Percentiles rank a stretch among this genome's conserved stretches.
Evolutionary conservation across 2,113 vertebrate genomes (phyloP).

Genomic region (Triplophysa rosa): DNA sequence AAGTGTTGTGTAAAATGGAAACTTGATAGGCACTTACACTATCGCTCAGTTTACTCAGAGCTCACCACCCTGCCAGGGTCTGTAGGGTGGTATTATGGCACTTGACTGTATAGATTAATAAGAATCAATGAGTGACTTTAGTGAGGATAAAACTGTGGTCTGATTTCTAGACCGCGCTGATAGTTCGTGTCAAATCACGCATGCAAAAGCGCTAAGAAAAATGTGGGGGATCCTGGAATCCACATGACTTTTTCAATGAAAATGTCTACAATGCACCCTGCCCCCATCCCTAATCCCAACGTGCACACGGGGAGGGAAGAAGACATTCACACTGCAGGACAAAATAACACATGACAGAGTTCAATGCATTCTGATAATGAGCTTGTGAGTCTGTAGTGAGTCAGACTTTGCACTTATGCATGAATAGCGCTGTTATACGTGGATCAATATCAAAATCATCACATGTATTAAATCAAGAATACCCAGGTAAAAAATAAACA

Average conservation of each 20-base stretch:
- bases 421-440: no score
- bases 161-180: neutral
- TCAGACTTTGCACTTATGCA: neutral
- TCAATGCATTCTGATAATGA: constrained; percentile 4
- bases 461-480: no score
- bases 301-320: neutral
- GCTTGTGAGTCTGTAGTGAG: neutral
- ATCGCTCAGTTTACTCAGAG: neutral
- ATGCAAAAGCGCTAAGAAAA: constrained; percentile 24
- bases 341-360: constrained; percentile 16
- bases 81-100: neutral
- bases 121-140: neutral
- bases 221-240: constrained; percentile 4
- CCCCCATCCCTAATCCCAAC: constrained; percentile 21
- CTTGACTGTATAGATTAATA: neutral
- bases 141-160: neutral
- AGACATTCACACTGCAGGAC: neutral
- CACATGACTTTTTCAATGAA: constrained; percentile 15
- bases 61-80: neutral
- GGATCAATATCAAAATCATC: neutral
- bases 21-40: neutral
- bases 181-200: constrained; percentile 38
- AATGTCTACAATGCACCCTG: constrained; percentile 29
- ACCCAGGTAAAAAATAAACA: no score
- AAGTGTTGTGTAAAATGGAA: constrained; percentile 11